Base-by-base conservation (phyloP, 2,888 invertebrate genomes). In the Lysandra bellargus region DNA sequence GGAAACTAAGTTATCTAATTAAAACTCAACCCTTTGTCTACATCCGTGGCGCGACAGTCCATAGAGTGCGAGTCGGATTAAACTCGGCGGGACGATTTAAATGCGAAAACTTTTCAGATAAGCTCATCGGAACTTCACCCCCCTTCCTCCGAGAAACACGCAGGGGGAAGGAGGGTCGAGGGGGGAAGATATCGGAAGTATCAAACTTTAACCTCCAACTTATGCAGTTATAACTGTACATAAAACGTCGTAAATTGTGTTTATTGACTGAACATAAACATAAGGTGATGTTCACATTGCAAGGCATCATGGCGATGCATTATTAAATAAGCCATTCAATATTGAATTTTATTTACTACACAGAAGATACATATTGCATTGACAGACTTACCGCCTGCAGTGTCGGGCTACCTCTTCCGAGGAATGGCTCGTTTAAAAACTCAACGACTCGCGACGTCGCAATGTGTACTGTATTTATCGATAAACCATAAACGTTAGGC, bases 91-190 rank as follows among this genome's bases (percentile, higher is more conserved):
- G 69, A 69, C 33, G 69, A 69, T 69, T 69, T 37, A 37, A 69
- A 69, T 69, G 33, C 69, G 69, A 69, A 69, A 69, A 69, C 69
- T 69, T 69, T 69, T 14, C 69, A 69, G 69, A 69, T 69, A 69
- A 69, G 69, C 33, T 33, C 4, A 37, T 37, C 69, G 33, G 64
- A 14, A 37, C 17, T 69, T 37, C 17, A 4, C 30, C 33, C 6
- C 2, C 4, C 9, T 23, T 30, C 6, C 7, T 57, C 57, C 17
- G 17, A 17, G 17, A 0, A 17, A 3, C 57, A 3, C 57, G 57
- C 6, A 6, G 40, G 6, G 7, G 40, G 17, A 33, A 5, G 33
- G 69, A 5, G 33, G 30, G 12, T 69, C 4, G 69, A 14, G 33
- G 64, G 64, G 23, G 64, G n/a, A 9, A 12, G 69, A 14, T 37